Conservation (phyloP, 2,888 invertebrate genomes). For the Phymatocera aterrima region DNA sequence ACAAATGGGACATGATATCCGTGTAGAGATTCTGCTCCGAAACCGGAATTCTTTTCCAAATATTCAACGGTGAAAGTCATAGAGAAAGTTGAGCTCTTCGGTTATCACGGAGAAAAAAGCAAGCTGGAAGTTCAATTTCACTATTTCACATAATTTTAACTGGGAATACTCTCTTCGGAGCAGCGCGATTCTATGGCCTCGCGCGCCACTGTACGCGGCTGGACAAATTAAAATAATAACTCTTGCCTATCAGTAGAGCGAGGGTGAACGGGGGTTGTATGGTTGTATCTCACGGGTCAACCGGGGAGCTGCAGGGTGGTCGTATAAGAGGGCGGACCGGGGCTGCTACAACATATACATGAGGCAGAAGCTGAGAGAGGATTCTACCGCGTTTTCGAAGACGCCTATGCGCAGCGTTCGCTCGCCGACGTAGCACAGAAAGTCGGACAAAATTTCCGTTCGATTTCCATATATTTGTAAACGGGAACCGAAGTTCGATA, state of each 20-base stretch:
- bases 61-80: background rate
- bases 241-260: slow-evolving; percentile 53
- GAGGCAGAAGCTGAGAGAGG: background rate
- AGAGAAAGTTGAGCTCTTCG: background rate
- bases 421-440: background rate
- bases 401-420: too few relatives aligned
- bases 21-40: background rate
- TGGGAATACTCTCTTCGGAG: background rate
- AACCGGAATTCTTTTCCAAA: background rate
- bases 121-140: background rate
- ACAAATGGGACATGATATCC: background rate
- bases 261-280: slow-evolving; percentile 46
- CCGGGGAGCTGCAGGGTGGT: slow-evolving; percentile 43
- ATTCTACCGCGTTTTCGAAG: background rate
- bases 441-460: background rate
- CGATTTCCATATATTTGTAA: background rate
- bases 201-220: slow-evolving; percentile 44
- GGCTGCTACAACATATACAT: background rate
- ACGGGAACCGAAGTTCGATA: background rate
- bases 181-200: background rate
- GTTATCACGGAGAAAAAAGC: background rate
- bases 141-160: background rate
- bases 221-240: slow-evolving; percentile 59
- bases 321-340: slow-evolving; percentile 33
- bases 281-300: slow-evolving; percentile 50